Evolutionary conservation across 2,797 vertebrate genomes (phyloP), one percentile per base, ranked within the genome.

Genomic region (Clarias platycephalus): DNA sequence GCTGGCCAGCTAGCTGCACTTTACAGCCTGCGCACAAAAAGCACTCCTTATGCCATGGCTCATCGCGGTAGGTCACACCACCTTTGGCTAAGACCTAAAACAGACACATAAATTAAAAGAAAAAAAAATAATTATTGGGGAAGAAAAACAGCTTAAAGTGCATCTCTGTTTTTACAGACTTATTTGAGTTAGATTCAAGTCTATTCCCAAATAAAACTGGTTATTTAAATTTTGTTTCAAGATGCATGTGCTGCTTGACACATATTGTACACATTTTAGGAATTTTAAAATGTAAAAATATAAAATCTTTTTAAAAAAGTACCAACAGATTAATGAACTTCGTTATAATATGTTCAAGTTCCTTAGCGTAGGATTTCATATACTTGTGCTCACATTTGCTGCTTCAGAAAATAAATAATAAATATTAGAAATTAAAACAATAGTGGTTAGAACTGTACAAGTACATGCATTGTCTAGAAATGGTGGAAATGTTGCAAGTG

Each of bases 31-130:
- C 96, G 94, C 98, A 99, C 91, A 99, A 96, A 78, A 99, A 97
- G 91, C 98, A 99, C 93, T 99, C 98, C 92, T 98, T 97, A 91
- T 99, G 98, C 97, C 97, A 99, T 0, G 98, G 97, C 94, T 99
- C 97, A 0, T 99, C 97, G 34, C 97, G 95, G 90, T 99, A 99
- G 74, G 98, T 99, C 94, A 99, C 97, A 0, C 98, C 98, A 37
- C 98, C 98, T 95, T 99, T 99, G 84, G 96, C 96, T 94, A 99
- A 94, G 79, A 96, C 96, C 98, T 99, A 93, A 49, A 28, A 63
- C 15, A 40, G 66, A 71, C 18, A 60, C 3, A 37, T 15, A 24
- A 10, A 22, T 40, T 44, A 49, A 49, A 49, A 49, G 2, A 49
- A 49, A 13, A 2, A 2, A 49, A 49, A 49, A 49, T 0, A 49